These are phyloP conservation scores for Platerodrilus igneus DNA, from an alignment of 2,888 invertebrate species.

Conservation along the genomic window DNA sequence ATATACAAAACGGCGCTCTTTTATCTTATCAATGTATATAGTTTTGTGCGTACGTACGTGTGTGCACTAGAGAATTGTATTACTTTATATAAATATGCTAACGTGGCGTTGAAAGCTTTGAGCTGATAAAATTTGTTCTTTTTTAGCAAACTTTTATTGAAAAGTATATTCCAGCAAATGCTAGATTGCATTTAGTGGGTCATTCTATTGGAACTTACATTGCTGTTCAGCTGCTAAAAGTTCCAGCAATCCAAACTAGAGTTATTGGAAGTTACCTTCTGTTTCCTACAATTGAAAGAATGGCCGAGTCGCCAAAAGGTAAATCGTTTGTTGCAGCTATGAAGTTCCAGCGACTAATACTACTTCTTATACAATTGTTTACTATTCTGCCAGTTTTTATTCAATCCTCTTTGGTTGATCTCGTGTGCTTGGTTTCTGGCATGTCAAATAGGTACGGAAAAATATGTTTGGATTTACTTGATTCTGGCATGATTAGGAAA, in stretches of 20 bases:
- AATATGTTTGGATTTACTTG: too few species aligned
- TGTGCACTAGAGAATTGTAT: too few species aligned
- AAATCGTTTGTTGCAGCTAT: conserved; percentile 54
- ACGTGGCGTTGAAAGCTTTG: too few species aligned
- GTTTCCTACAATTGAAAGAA: conserved; percentile 82
- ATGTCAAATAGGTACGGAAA: too few species aligned
- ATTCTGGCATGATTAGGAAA: conserved; percentile 58
- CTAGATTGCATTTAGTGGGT: conserved; percentile 72
- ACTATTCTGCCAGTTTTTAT: conserved; percentile 53
- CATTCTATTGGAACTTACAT: conserved; percentile 90
- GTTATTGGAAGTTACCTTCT: conserved; percentile 64
- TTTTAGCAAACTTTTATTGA: conserved; percentile 60
- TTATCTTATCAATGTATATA: too few species aligned
- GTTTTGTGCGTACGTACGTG: too few species aligned
- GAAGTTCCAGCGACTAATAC: conserved; percentile 46
- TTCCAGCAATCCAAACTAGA: conserved; percentile 51
- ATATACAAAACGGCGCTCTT: too few species aligned
- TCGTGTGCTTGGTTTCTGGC: too few species aligned
- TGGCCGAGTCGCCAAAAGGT: conserved; percentile 72
- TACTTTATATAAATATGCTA: too few species aligned
- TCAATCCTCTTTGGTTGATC: conserved; percentile 51
- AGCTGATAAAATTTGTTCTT: too few species aligned
- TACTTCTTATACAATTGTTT: conserved; percentile 50
- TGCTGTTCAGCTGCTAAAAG: conserved; percentile 63
- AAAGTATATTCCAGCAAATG: conserved; percentile 62